These are phyloP conservation scores for Microplitis mediator DNA, from an alignment of 1,140 invertebrate species.

Conservation along the genomic window DNA sequence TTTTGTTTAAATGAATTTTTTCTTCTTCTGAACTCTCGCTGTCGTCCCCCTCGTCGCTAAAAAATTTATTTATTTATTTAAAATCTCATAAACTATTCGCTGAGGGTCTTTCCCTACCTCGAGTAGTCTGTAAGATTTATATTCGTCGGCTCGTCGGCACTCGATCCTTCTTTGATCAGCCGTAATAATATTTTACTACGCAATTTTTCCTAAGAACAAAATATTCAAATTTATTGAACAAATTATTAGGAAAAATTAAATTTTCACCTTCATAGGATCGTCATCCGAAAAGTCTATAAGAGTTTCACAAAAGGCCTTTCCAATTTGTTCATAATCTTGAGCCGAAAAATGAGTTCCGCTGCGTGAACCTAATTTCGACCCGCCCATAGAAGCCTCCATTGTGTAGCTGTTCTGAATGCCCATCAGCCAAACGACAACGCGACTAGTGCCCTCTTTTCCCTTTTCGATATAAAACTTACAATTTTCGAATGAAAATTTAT, in stretches of 20 bases:
- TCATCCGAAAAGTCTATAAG: conserved; percentile 89
- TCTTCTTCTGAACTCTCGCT: conserved; percentile 70
- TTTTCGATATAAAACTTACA: conserved; percentile 93
- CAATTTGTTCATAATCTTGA: conserved; percentile 82
- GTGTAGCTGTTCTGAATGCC: conserved; percentile 93
- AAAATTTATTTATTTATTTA: background rate
- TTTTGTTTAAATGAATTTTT: conserved; percentile 28
- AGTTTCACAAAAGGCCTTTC: conserved; percentile 89
- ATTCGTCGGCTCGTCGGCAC: conserved; percentile 84
- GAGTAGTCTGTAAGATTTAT: conserved; percentile 85
- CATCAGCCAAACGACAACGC: conserved; percentile 93
- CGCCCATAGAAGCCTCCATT: conserved; percentile 92
- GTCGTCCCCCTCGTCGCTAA: conserved; percentile 79
- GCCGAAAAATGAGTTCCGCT: conserved; percentile 85
- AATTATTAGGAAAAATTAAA: background rate
- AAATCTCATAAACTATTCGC: conserved; percentile 11
- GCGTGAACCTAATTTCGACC: conserved; percentile 79
- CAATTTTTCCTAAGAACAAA: conserved; percentile 68
- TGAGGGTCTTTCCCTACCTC: conserved; percentile 64
- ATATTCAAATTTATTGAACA: background rate
- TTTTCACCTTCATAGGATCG: conserved; percentile 77
- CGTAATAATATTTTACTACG: conserved; percentile 80
- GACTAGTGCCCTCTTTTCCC: conserved; percentile 89
- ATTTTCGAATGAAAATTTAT: conserved; percentile 93
- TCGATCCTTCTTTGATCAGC: conserved; percentile 81